Percentiles rank a stretch among this genome's conserved stretches.
Conservation (phyloP, 1,140 invertebrate species). For the Sarcophaga bullata region DNA sequence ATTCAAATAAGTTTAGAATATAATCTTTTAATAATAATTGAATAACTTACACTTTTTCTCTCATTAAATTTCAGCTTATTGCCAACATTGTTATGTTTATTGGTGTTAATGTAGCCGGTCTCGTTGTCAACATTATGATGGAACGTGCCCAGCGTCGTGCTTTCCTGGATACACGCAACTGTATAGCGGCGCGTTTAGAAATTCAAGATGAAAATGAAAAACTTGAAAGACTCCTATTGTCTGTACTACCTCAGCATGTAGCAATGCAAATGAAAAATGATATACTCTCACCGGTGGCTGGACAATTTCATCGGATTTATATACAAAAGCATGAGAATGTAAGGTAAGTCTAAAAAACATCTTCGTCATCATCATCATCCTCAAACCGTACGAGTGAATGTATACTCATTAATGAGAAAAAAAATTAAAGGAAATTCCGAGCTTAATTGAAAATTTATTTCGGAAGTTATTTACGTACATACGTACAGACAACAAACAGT, state of each 20-base stretch:
- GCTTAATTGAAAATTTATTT: no score
- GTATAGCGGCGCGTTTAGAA: constrained; percentile 90
- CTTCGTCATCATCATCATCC: no score
- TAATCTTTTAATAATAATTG: neutral
- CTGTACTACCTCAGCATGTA: constrained; percentile 93
- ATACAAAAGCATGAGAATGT: constrained; percentile 95
- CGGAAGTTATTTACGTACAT: no score
- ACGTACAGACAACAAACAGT: no score
- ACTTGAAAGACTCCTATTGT: constrained; percentile 86
- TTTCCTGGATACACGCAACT: constrained; percentile 91
- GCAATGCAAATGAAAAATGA: constrained; percentile 97
- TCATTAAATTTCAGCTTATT: constrained; percentile 74
- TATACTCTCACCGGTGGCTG: constrained; percentile 89
- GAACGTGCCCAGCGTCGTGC: constrained; percentile 91
- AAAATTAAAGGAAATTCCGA: no score
- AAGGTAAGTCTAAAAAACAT: constrained; percentile 68
- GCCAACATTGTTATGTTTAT: constrained; percentile 82
- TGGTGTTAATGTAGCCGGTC: constrained; percentile 84
- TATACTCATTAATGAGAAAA: no score
- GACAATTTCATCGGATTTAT: constrained; percentile 95
- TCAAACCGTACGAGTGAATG: no score
- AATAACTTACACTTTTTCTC: neutral
- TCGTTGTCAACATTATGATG: constrained; percentile 89
- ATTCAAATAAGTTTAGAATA: neutral
- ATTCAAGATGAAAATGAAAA: constrained; percentile 97